Evolutionary conservation across 2,113 vertebrate genomes (phyloP).

Genomic region (Gavialis gangeticus): DNA sequence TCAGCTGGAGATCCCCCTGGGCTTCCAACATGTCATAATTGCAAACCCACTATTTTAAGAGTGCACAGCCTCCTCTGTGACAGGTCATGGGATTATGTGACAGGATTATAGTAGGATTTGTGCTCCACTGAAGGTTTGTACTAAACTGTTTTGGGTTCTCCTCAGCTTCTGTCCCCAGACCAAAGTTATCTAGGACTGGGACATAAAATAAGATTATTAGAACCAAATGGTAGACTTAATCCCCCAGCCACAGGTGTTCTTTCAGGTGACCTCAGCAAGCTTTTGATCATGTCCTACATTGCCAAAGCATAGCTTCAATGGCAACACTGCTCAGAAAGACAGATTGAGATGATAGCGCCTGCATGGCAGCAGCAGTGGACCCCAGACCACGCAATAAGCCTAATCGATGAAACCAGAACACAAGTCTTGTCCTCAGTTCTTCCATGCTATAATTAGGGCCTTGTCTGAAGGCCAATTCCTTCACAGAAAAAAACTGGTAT

Average conservation of each 20-base stretch:
- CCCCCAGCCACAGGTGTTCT: not conserved
- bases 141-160: not conserved
- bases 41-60: not conserved
- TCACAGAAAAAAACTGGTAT: not conserved
- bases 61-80: not conserved
- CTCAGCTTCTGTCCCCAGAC: not conserved
- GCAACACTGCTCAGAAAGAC: fast-evolving
- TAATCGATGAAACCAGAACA: fast-evolving
- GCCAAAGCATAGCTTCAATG: not conserved
- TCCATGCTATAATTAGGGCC: not conserved
- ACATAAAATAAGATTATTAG: not conserved
- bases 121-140: not conserved
- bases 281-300: not conserved
- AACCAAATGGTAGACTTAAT: not conserved
- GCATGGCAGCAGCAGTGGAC: not conserved
- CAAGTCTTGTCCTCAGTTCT: not conserved
- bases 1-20: not conserved
- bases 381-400: not conserved
- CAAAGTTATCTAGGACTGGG: not conserved
- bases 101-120: too few relatives aligned
- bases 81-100: too few relatives aligned
- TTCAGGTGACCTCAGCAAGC: not conserved
- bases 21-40: not conserved
- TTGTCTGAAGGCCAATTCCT: not conserved
- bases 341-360: not conserved